Conservation (phyloP, 1,140 invertebrate genomes). For the Anagrus nilaparvatae region DNA sequence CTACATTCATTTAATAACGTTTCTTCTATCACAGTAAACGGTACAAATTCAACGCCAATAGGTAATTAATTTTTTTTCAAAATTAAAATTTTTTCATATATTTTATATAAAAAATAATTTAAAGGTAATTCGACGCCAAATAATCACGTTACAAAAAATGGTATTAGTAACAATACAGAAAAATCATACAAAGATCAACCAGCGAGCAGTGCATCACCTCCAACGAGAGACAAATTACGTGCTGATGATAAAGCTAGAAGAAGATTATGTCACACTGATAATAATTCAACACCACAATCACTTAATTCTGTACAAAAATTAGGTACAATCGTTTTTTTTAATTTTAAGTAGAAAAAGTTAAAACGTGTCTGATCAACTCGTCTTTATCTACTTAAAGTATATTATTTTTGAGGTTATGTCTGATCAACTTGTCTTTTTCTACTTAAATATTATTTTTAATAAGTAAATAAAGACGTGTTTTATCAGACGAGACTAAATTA, state of each 20-base stretch:
- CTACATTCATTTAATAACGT: slow-evolving; percentile 18
- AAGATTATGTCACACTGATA: no score
- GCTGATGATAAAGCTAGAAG: slow-evolving; percentile 57
- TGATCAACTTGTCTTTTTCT: no score
- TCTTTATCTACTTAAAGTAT: no score
- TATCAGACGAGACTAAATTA: no score
- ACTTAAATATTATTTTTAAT: no score
- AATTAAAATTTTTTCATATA: not conserved
- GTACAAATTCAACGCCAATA: no score
- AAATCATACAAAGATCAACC: slow-evolving; percentile 49
- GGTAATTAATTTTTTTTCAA: no score
- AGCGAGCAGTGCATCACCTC: slow-evolving; percentile 60
- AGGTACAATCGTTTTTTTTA: slow-evolving; percentile 23
- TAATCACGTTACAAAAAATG: no score
- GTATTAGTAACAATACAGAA: slow-evolving; percentile 26
- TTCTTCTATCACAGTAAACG: slow-evolving; percentile 17
- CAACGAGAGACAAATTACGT: slow-evolving; percentile 60
- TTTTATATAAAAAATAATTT: slow-evolving; percentile 6
- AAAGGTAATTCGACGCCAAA: slow-evolving; percentile 1
- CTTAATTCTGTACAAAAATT: slow-evolving; percentile 29
- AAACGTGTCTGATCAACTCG: no score
- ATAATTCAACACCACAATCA: slow-evolving; percentile 20
- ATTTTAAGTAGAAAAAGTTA: no score
- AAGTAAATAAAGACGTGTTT: no score
- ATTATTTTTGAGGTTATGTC: no score